A percentile compares a stretch with the other conserved stretches of the same genome.
These are phyloP conservation scores for Eupeodes latifasciatus DNA, from an alignment of 2,888 invertebrate species.

Conservation along the genomic window DNA sequence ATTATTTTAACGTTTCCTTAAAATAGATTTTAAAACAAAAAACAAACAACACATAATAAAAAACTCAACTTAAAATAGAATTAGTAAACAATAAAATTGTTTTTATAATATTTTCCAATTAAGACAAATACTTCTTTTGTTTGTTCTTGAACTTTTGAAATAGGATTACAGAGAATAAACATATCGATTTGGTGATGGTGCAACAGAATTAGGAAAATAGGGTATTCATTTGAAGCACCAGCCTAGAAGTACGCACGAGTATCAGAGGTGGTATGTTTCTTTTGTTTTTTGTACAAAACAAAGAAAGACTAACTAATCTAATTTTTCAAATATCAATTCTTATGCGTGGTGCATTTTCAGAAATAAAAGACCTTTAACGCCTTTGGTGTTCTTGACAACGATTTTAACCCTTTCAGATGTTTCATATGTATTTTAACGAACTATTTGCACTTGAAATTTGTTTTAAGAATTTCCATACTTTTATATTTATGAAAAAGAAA, in stretches of 20 bases:
- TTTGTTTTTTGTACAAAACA: not conserved
- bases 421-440: too few species aligned
- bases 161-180: constrained; percentile 46
- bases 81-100: constrained; percentile 1
- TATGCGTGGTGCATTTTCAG: too few species aligned
- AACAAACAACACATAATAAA: not conserved
- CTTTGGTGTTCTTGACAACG: too few species aligned
- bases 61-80: constrained; percentile 9
- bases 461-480: too few species aligned
- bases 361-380: too few species aligned
- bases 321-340: not conserved
- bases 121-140: not conserved
- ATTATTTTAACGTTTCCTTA: constrained; percentile 86
- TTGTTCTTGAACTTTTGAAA: constrained; percentile 44
- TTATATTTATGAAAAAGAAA: too few species aligned
- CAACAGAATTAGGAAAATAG: constrained; percentile 19
- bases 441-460: too few species aligned
- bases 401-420: too few species aligned
- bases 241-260: not conserved
- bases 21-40: constrained; percentile 63
- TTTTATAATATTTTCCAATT: constrained; percentile 22
- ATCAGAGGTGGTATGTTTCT: not conserved
- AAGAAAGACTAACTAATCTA: not conserved
- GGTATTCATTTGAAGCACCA: not conserved
- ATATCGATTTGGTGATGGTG: constrained; percentile 48